Base-by-base conservation (phyloP, 2,888 invertebrate species). In the Drosophila kokeensis region DNA sequence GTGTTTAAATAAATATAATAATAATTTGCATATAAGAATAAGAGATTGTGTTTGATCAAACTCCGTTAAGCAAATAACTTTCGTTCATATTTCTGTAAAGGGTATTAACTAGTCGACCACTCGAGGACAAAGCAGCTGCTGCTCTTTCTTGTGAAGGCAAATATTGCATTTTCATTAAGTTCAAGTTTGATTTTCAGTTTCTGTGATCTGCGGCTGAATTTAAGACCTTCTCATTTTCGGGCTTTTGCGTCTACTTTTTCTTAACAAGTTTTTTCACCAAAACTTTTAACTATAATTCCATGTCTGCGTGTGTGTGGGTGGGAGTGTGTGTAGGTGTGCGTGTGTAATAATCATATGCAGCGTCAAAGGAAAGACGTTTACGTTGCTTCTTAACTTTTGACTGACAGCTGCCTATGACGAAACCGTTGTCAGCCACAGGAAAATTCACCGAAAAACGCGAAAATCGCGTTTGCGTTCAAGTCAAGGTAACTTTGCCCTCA, bases 141-240 rank as follows among this genome's bases (percentile, higher is more conserved):
- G 50, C n/a, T 69, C 38, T 30, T 68, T 58, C 40, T 45, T 66
- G 38, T 64, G 58, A 65, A 69, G 61, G 55, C 73, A 79, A 79
- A 79, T 81, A 79, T 79, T 79, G 78, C 69, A 77, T 79, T 79
- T 79, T 79, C 81, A 79, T 79, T 79, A 79, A 81, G 81, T 69
- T 77, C 68, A 81, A 79, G 73, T 81, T 79, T 81, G 81, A 81
- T 77, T 79, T 65, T 73, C 68, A 69, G 81, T 81, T 81, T 69
- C 65, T 68, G 54, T 60, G 81, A 80, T 80, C 76, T 80, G 75
- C 27, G 59, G 60, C 61, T 27, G 57, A 67, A 62, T 55, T 55
- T 59, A 50, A 72, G 45, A 18, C 45, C 34, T 55, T 75, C 32
- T 53, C 64, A 57, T 57, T 29, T 45, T 45, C 61, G 49, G 29